These are phyloP conservation scores for Salticus scenicus DNA, from an alignment of 2,888 invertebrate species.

Conservation along the genomic window DNA sequence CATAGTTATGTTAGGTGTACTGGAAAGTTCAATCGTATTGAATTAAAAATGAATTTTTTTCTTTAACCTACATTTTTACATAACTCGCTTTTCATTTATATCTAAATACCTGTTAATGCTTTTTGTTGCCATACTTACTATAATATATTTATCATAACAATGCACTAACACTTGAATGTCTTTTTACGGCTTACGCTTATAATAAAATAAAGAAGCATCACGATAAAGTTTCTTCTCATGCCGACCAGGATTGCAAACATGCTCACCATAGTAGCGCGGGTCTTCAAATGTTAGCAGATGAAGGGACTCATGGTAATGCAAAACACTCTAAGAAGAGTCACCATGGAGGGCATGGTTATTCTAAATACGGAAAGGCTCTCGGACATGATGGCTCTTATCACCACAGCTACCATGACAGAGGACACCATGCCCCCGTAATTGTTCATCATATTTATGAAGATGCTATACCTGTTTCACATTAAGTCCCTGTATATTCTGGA, in stretches of 20 bases:
- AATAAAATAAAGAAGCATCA: conserved; percentile 51
- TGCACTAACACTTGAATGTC: too few relatives aligned
- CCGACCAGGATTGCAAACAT: conserved; percentile 30
- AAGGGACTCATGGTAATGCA: conserved; percentile 22
- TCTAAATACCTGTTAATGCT: too few relatives aligned
- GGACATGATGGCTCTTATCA: conserved; percentile 35
- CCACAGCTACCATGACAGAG: conserved; percentile 34
- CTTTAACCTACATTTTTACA: too few relatives aligned
- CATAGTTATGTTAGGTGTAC: too few relatives aligned
- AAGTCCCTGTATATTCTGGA: conserved; percentile 23
- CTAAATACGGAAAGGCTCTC: conserved; percentile 20
- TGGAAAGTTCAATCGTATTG: too few relatives aligned
- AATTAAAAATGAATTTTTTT: too few relatives aligned
- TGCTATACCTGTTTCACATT: neutral
- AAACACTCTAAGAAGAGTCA: conserved; percentile 43
- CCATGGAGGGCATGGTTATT: conserved; percentile 40
- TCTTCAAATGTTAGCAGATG: conserved; percentile 27
- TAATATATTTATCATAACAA: too few relatives aligned
- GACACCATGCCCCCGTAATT: neutral
- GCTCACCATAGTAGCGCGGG: conserved; percentile 39
- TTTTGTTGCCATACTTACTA: too few relatives aligned
- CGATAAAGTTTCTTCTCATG: conserved; percentile 45
- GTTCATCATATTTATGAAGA: conserved; percentile 34
- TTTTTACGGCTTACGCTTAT: conserved; percentile 55
- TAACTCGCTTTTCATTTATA: too few relatives aligned